A percentile compares a stretch with the other conserved stretches of the same genome.
Evolutionary conservation across 2,888 invertebrate species (phyloP).

Genomic region (Carcina quercana): DNA sequence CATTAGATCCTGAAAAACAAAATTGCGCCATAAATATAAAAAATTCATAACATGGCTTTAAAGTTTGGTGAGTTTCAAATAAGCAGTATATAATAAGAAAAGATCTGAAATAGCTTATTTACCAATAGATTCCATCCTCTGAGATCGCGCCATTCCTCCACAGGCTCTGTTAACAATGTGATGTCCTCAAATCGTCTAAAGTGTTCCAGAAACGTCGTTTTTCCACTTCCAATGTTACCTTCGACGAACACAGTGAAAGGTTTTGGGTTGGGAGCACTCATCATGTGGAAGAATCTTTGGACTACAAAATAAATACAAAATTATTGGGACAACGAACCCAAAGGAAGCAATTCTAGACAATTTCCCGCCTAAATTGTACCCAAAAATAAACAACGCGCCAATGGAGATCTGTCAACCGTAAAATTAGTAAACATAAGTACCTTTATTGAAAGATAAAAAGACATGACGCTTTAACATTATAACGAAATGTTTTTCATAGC

Average conservation of each 20-base stretch:
- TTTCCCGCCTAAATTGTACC: conserved; percentile 51
- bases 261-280: conserved; percentile 52
- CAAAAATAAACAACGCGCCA: conserved; percentile 42
- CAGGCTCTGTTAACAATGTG: conserved; percentile 82
- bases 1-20: conserved; percentile 80
- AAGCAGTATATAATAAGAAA: neutral
- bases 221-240: conserved; percentile 93
- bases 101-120: too few species aligned
- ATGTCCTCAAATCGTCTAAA: conserved; percentile 84
- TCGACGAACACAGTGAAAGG: conserved; percentile 90
- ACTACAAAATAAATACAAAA: conserved; percentile 24
- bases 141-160: conserved; percentile 88
- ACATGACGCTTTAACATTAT: conserved; percentile 25
- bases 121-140: conserved; percentile 85
- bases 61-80: neutral
- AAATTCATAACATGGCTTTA: too few species aligned
- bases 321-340: conserved; percentile 1
- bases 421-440: conserved; percentile 37
- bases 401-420: conserved; percentile 32
- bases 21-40: too few species aligned
- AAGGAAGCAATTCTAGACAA: neutral
- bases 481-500: neutral
- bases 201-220: conserved; percentile 90
- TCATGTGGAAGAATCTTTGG: conserved; percentile 30
- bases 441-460: conserved; percentile 27